Conservation (phyloP, 2,113 vertebrate genomes). For the Channa maculata region DNA sequence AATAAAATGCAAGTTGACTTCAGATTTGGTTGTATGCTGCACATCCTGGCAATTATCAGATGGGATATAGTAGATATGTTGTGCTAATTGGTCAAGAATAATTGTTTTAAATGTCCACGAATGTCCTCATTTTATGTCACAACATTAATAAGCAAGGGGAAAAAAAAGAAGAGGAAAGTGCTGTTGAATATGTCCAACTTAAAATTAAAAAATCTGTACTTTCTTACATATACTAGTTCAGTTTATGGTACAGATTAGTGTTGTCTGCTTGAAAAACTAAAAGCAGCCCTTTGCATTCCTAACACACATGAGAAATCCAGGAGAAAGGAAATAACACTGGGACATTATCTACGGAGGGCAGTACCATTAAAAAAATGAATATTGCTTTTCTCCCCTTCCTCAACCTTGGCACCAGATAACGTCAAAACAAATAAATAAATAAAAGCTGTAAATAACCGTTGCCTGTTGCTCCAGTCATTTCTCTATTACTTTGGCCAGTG, state of each 20-base stretch:
- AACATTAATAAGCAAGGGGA: too few relatives aligned
- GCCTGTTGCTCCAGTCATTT: conserved; percentile 75
- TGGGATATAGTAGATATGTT: background rate
- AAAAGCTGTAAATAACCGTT: conserved; percentile 70
- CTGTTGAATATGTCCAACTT: background rate
- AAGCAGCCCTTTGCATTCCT: conserved; percentile 35
- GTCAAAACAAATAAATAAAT: conserved; percentile 77
- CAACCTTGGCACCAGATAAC: conserved; percentile 56
- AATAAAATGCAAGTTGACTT: too few relatives aligned
- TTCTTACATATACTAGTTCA: background rate
- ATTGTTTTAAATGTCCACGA: background rate
- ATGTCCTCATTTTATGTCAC: background rate
- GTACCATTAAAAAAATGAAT: conserved; percentile 72
- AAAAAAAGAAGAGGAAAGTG: too few relatives aligned
- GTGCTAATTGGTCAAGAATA: background rate
- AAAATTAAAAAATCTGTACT: conserved; percentile 15
- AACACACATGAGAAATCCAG: conserved; percentile 37
- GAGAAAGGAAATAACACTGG: conserved; percentile 48
- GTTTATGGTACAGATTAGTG: conserved; percentile 15
- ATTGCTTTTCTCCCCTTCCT: conserved; percentile 63
- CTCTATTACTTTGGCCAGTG: conserved; percentile 78
- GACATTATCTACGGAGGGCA: conserved; percentile 64
- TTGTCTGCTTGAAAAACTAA: conserved; percentile 12
- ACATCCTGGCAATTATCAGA: background rate
- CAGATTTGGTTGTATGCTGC: background rate